Evolutionary conservation across 2,888 invertebrate genomes (phyloP).

Genomic region (Lasius platythorax): DNA sequence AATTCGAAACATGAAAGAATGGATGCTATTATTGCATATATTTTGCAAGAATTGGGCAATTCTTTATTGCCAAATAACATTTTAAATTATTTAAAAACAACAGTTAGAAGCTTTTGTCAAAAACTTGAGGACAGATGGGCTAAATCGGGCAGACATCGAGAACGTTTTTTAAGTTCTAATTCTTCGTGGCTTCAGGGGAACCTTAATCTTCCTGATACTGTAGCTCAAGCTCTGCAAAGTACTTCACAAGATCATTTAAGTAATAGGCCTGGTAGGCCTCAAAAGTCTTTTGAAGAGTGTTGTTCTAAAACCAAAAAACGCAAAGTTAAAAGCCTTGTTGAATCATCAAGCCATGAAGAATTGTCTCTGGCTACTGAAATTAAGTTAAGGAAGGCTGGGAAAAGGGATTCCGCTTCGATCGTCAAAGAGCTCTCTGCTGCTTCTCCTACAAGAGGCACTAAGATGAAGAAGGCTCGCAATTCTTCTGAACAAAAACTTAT

Average conservation of each 20-base stretch:
- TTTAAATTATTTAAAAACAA: neutral
- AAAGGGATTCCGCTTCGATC: conserved; percentile 27
- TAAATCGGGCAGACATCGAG: conserved; percentile 12
- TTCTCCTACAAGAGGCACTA: neutral
- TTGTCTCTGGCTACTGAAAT: conserved; percentile 10
- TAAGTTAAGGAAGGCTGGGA: conserved; percentile 5
- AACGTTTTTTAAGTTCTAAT: neutral
- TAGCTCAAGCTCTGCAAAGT: neutral
- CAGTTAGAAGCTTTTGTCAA: conserved; percentile 12
- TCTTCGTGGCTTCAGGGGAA: neutral
- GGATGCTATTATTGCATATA: neutral
- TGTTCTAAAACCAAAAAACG: neutral
- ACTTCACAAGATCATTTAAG: neutral
- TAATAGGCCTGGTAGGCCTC: conserved; percentile 8
- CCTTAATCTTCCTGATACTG: neutral
- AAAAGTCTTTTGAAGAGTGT: conserved; percentile 25
- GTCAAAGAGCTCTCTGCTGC: neutral
- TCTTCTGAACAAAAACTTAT: neutral
- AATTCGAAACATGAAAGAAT: neutral
- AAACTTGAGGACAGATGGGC: neutral
- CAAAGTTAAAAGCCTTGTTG: conserved; percentile 3
- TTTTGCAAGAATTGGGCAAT: neutral
- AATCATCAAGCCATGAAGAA: conserved; percentile 20
- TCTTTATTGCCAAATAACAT: neutral
- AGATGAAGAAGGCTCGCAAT: conserved; percentile 19